Evolutionary conservation across 2,888 invertebrate species (phyloP).

Genomic region (Itoplectis maculator): DNA sequence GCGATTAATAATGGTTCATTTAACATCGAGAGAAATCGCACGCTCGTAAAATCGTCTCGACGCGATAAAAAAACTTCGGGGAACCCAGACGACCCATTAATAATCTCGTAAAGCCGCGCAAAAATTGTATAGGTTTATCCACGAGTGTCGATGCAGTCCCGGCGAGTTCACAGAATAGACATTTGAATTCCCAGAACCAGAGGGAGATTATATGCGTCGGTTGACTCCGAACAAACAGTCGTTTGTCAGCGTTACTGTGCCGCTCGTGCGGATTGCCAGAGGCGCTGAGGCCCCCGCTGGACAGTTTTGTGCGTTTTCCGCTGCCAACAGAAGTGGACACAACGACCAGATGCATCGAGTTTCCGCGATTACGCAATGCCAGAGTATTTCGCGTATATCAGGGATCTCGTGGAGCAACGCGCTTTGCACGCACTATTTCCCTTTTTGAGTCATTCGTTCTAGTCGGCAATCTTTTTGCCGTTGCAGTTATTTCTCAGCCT

Average conservation of each 20-base stretch:
- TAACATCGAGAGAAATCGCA: not conserved
- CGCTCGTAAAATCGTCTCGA: not conserved
- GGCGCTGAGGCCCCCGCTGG: constrained; percentile 20
- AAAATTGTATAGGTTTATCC: not conserved
- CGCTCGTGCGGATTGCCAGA: constrained; percentile 35
- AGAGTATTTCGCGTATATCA: constrained; percentile 54
- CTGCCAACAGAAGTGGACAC: constrained; percentile 8
- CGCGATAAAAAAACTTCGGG: constrained; percentile 5
- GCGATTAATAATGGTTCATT: constrained; percentile 30
- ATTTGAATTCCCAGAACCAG: constrained; percentile 35
- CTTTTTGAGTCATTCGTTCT: constrained; percentile 47
- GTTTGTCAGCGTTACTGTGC: constrained; percentile 55
- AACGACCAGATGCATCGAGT: constrained; percentile 67
- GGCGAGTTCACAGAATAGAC: constrained; percentile 23
- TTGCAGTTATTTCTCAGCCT: not conserved
- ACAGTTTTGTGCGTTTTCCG: constrained; percentile 35
- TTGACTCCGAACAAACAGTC: constrained; percentile 55
- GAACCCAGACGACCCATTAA: constrained; percentile 13
- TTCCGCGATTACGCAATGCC: constrained; percentile 65
- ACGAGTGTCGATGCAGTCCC: not conserved
- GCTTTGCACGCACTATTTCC: constrained; percentile 61
- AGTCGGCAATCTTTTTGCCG: constrained; percentile 51
- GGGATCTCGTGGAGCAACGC: constrained; percentile 25
- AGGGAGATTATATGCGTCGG: constrained; percentile 43
- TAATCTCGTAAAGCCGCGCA: not conserved